Base-by-base conservation (phyloP, 2,113 vertebrate species). In the Cairina moschata region DNA sequence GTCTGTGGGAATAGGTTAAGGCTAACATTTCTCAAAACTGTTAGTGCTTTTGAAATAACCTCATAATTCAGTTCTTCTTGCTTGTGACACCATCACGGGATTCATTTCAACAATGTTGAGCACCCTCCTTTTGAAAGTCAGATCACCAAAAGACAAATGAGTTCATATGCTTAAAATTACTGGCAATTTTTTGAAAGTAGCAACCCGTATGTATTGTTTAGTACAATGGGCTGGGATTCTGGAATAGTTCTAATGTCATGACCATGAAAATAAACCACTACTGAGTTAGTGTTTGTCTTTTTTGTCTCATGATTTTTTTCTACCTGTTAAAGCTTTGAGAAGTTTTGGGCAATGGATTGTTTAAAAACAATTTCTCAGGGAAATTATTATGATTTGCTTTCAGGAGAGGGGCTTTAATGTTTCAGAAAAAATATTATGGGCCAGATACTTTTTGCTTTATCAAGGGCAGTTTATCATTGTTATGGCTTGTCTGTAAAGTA, bases 41-140 rank as follows among this genome's bases (percentile, higher is more conserved):
- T 17, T 9, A 21, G 2, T 25, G 36, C 32, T 82, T 86, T 83
- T 36, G 17, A 23, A 75, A 76, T 40, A 79, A 68, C 1, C 1
- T 65, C 7, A 16, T 13, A 52, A 48, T 77, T 90, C 31, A 62
- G 4, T 29, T 86, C 3, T 78, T 88, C 22, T 36, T 25, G 17
- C 10, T 63, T 74, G 22, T 3, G 14, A 38, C 16, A 59, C 3
- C 6, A 55, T 34, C 0, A 0, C 0, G 12, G 18, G 9, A 48
- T 76, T 85, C 67, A 4, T 66, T 92, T 90, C 20, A 2, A 25
- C 60, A 8, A 58, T 46, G 13, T 11, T 62, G 36, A 91, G 6
- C 9, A 44, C 3, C 36, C 8, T 36, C 4, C 8, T 50, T 78
- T 79, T 65, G 9, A 66, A 79, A 82, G 28, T 69, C 15, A 66